Conservation (phyloP, 2,797 vertebrate species). For the Apogon talboti region DNA sequence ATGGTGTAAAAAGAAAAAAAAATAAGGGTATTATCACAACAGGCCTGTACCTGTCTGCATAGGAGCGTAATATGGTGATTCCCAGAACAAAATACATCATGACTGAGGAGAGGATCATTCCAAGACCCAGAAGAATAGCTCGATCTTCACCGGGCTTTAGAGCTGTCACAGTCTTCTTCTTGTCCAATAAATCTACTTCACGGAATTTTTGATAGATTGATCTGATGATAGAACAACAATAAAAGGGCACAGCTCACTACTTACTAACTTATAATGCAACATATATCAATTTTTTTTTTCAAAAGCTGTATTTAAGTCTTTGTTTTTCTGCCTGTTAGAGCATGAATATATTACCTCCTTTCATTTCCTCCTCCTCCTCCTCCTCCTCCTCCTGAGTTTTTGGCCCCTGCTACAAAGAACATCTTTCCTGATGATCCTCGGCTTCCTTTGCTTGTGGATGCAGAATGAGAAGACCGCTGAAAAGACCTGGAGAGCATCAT, state of each 20-base stretch:
- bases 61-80: constrained; percentile 91
- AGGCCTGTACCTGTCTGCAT: constrained; percentile 90
- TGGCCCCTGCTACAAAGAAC: constrained; percentile 94
- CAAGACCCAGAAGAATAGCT: constrained; percentile 92
- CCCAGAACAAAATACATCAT: constrained; percentile 98
- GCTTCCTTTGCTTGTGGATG: constrained; percentile 78
- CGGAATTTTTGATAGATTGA: constrained; percentile 95
- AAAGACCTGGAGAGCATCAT: constrained; percentile 85
- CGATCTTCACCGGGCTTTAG: constrained; percentile 94
- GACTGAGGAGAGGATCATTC: constrained; percentile 94
- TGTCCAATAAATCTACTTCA: constrained; percentile 92
- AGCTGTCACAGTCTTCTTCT: constrained; percentile 94
- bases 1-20: background rate
- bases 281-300: background rate
- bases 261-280: background rate
- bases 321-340: constrained; percentile 5
- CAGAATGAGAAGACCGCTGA: constrained; percentile 74
- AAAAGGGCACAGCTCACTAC: background rate
- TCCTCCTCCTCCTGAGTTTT: constrained; percentile 80
- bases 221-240: constrained; percentile 71
- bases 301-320: background rate
- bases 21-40: background rate
- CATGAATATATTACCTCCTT: constrained; percentile 86
- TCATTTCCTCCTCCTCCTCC: constrained; percentile 83
- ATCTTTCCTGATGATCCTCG: constrained; percentile 87